Evolutionary conservation across 2,888 invertebrate species (phyloP).

Genomic region (Philereme transversata): DNA sequence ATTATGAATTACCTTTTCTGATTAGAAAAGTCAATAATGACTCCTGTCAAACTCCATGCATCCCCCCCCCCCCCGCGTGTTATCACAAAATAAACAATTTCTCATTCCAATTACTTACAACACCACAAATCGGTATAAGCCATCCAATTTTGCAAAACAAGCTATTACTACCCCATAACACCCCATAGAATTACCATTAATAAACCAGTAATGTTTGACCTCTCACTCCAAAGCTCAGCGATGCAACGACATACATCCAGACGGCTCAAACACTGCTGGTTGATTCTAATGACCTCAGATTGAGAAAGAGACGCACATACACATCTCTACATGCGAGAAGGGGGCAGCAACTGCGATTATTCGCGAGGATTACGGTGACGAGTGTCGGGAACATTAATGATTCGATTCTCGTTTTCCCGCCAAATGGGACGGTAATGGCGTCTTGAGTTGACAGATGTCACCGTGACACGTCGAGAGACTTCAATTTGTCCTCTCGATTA

Average conservation of each 20-base stretch:
- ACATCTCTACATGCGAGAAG: slow-evolving; percentile 30
- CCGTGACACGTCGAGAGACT: slow-evolving; percentile 41
- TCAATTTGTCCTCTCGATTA: slow-evolving; percentile 37
- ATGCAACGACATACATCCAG: slow-evolving; percentile 5
- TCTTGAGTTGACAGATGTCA: slow-evolving; percentile 75
- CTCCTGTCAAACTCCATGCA: background rate
- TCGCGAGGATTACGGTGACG: slow-evolving; percentile 60
- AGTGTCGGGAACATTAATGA: slow-evolving; percentile 59
- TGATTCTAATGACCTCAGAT: slow-evolving; percentile 56
- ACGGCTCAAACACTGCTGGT: slow-evolving; percentile 28
- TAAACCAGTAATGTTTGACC: slow-evolving; percentile 24
- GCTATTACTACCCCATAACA: slow-evolving; percentile 36
- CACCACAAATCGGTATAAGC: slow-evolving; percentile 36
- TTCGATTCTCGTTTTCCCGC: slow-evolving; percentile 53
- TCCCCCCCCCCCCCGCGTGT: slow-evolving; percentile 1
- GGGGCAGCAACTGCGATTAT: slow-evolving; percentile 49
- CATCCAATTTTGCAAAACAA: slow-evolving; percentile 37
- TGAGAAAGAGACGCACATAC: slow-evolving; percentile 55
- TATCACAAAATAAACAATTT: slow-evolving; percentile 38
- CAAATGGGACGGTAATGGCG: slow-evolving; percentile 61
- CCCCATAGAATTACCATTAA: slow-evolving; percentile 26
- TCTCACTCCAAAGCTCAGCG: slow-evolving; percentile 9
- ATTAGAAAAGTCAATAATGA: background rate
- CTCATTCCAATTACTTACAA: slow-evolving; percentile 42
- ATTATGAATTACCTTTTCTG: too few species aligned